These are phyloP conservation scores for Barnardius zonarius DNA, from an alignment of 2,113 vertebrate species.

Conservation along the genomic window DNA sequence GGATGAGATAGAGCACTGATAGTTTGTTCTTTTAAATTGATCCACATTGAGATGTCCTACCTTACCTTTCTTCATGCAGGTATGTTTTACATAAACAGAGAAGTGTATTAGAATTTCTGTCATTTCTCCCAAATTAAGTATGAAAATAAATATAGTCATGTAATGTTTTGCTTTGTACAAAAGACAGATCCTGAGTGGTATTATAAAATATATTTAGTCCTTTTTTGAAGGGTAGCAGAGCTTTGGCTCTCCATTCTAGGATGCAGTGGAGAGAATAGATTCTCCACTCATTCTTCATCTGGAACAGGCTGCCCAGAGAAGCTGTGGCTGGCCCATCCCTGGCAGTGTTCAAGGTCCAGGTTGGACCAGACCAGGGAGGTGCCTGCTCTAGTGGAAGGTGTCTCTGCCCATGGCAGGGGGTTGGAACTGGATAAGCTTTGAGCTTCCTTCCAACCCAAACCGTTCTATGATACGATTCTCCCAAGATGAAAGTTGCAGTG, in stretches of 20 bases:
- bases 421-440: background rate
- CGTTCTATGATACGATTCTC: background rate
- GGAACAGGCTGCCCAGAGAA: background rate
- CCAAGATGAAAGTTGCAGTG: background rate
- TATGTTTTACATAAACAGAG: background rate
- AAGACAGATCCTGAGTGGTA: background rate
- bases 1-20: background rate
- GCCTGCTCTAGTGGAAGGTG: background rate
- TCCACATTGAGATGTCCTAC: background rate
- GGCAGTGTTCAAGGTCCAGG: background rate
- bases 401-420: background rate
- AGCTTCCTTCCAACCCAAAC: background rate
- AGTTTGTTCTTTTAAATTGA: background rate
- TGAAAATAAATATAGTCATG: background rate
- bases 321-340: background rate
- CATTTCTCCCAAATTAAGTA: background rate
- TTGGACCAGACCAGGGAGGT: background rate
- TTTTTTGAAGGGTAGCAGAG: background rate
- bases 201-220: background rate
- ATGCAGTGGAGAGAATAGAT: background rate
- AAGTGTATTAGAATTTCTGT: background rate
- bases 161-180: background rate
- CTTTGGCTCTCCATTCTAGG: background rate
- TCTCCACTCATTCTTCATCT: background rate
- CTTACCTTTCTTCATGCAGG: background rate